Evolutionary conservation across 2,797 vertebrate genomes (phyloP).

Genomic region (Ctenosaura bakeri): DNA sequence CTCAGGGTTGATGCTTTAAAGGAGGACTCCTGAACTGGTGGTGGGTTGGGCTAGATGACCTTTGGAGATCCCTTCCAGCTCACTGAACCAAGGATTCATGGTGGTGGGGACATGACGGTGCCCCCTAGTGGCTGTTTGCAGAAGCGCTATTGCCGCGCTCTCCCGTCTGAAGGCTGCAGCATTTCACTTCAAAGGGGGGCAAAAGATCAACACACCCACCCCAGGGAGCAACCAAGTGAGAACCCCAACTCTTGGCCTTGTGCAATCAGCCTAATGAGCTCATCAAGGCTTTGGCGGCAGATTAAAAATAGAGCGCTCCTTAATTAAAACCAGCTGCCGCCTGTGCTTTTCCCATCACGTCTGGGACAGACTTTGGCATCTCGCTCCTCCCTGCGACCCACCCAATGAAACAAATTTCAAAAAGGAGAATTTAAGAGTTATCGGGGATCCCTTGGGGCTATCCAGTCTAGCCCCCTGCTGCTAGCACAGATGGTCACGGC

Average conservation of each 20-base stretch:
- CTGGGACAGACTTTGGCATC: not conserved
- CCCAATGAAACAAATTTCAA: not conserved
- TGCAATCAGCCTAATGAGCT: not conserved
- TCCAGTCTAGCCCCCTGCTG: too few relatives aligned
- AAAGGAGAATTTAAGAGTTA: not conserved
- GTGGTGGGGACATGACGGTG: not conserved
- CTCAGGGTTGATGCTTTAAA: too few relatives aligned
- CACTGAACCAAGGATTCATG: too few relatives aligned
- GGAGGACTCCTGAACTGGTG: too few relatives aligned
- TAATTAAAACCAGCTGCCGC: not conserved
- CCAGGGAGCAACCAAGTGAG: not conserved
- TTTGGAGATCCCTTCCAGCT: too few relatives aligned
- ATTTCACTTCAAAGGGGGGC: too few relatives aligned
- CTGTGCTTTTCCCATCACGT: not conserved
- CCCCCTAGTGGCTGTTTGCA: not conserved
- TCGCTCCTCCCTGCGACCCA: too few relatives aligned
- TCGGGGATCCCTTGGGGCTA: too few relatives aligned
- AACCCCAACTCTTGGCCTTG: not conserved
- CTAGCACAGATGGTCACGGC: too few relatives aligned
- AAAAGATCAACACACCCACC: too few relatives aligned
- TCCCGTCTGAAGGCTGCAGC: not conserved
- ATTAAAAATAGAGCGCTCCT: conserved; percentile 1
- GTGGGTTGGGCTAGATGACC: too few relatives aligned
- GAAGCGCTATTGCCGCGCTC: not conserved
- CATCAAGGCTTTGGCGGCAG: not conserved